Base-by-base conservation (phyloP, 1,140 invertebrate species). In the Dinoponera quadriceps region DNA sequence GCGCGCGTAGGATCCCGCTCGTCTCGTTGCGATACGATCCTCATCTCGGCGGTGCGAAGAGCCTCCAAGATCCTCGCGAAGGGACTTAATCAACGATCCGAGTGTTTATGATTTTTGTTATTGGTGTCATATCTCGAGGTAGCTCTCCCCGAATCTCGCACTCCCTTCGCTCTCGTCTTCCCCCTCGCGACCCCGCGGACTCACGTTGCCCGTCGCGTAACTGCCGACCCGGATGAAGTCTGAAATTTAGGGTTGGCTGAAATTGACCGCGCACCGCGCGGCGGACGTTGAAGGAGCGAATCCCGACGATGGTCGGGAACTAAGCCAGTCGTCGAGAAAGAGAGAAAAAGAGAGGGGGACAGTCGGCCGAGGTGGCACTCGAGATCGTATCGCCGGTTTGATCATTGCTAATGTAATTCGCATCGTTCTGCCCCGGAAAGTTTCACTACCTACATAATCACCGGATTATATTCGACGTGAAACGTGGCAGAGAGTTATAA, bases 101-200 rank as follows among this genome's bases (percentile, higher is more conserved):
- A 91, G 92, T 93, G 92, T 93, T 93, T 93, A 93, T 93, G 93
- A 93, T 93, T 93, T 93, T 93, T 93, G 90, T 93, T 93, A 93
- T 93, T 92, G 92, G 89, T 84, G 86, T 92, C 91, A 84, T 92
- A 92, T 92, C 91, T 90, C 87, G 71, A 81, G 77, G 77, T 51
- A 69, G 60, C 72, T 81, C 85, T 88, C 51, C 65, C 84, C 74
- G 77, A 80, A 87, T 88, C 78, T 81, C 83, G 69, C 75, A 0
- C 38, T 29, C 14, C 7, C 73, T n/a, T 55, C 27, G 9, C 54
- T 38, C 11, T 14, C 27, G 20, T 77, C 38, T 55, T 29, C 13
- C 25, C 11, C 18, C 7, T 4, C 3, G 3, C 14, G 38, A 25
- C 51, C 60, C 22, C 62, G 5, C 29, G 38, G 59, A 71, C 44